Evolutionary conservation across 2,113 vertebrate species (phyloP).

Genomic region (Pollachius pollachius): DNA sequence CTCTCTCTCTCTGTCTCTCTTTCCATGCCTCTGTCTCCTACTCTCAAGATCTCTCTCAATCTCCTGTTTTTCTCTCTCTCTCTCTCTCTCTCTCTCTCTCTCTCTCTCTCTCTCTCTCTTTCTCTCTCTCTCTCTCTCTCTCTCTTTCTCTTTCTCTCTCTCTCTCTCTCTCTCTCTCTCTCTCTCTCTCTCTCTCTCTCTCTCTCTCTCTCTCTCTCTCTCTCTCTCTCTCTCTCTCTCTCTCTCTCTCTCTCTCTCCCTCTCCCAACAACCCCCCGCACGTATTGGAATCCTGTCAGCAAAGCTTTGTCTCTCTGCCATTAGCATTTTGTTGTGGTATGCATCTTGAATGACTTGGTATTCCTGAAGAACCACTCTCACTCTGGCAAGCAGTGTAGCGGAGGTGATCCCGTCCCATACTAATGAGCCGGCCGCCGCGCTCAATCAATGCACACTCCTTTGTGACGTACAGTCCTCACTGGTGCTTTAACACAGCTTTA

Average conservation of each 20-base stretch:
- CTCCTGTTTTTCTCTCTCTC: neutral
- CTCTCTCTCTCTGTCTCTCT: conserved; percentile 3
- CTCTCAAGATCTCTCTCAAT: neutral
- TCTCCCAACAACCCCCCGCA: conserved; percentile 36
- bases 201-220: neutral
- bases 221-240: neutral
- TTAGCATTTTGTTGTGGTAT: conserved; percentile 72
- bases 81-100: conserved; percentile 35
- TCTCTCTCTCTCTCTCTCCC: conserved; percentile 36
- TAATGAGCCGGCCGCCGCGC: conserved; percentile 53
- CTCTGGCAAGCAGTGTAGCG: conserved; percentile 39
- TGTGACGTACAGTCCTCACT: too few species aligned
- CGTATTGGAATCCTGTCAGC: conserved; percentile 70
- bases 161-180: neutral
- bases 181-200: conserved; percentile 32
- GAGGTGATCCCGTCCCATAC: conserved; percentile 48
- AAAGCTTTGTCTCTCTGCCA: conserved; percentile 52
- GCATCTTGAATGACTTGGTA: conserved; percentile 56
- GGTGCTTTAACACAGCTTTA: too few species aligned
- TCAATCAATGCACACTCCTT: neutral
- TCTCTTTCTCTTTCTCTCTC: neutral
- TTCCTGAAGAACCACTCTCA: conserved; percentile 37
- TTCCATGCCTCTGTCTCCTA: conserved; percentile 14
- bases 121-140: neutral
- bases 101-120: conserved; percentile 15